phyloP scores from a whole-genome alignment of 1,140 invertebrate species.

The Dryas iulia region DNA sequence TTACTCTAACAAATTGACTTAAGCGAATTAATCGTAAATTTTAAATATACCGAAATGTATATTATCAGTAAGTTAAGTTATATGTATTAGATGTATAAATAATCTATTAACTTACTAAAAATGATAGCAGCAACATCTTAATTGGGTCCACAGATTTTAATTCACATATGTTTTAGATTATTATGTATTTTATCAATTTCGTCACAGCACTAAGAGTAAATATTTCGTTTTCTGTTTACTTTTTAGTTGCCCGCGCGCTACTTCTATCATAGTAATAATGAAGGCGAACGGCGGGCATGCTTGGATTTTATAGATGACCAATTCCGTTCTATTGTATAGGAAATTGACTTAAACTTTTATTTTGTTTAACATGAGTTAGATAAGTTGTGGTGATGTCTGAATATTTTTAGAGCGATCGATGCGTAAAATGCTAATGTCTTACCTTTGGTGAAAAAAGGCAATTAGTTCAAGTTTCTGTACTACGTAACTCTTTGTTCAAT shows the following conservation, averaged over 20 bases:
- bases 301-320: conserved; percentile 63
- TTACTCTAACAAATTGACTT: too few species aligned
- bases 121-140: conserved; percentile 23
- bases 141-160: neutral
- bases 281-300: conserved; percentile 47
- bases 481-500: neutral
- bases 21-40: too few species aligned
- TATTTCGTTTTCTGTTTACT: neutral
- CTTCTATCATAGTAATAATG: conserved; percentile 51
- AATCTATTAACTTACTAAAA: conserved; percentile 19
- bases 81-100: too few species aligned
- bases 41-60: too few species aligned
- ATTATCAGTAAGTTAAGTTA: too few species aligned
- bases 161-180: conserved; percentile 7
- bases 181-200: conserved; percentile 3
- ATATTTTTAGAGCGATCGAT: conserved; percentile 46
- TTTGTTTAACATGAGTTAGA: conserved; percentile 64
- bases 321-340: conserved; percentile 51
- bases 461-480: neutral
- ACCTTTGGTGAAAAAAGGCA: neutral
- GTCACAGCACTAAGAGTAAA: conserved; percentile 14
- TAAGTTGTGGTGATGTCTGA: conserved; percentile 48
- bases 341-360: conserved; percentile 53
- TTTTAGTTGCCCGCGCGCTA: conserved; percentile 35
- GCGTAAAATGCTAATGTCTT: conserved; percentile 41